phyloP scores from a whole-genome alignment of 2,797 vertebrate genomes.

The Microtus obscurus region DNA sequence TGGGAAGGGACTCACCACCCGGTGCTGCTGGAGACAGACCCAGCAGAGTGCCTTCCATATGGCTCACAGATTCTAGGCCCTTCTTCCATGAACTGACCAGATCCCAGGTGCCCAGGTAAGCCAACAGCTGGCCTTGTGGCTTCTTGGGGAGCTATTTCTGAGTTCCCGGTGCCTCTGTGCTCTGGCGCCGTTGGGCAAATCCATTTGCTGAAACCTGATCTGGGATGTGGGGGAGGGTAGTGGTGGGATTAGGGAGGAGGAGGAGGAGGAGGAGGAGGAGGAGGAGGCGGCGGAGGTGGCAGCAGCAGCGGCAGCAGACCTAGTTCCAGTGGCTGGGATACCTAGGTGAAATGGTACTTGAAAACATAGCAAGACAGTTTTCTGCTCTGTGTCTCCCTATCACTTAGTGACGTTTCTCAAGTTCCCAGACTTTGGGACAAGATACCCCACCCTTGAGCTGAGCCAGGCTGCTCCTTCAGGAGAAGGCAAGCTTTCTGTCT shows the following conservation, averaged over 20 bases:
- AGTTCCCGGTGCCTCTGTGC: neutral
- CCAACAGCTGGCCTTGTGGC: neutral
- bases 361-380: neutral
- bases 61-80: neutral
- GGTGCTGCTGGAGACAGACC: neutral
- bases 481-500: conserved; percentile 14
- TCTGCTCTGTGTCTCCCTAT: neutral
- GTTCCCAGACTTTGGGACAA: neutral
- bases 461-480: neutral
- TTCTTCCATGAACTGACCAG: conserved; percentile 12
- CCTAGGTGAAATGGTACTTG: neutral
- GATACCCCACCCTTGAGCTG: neutral
- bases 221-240: neutral
- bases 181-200: neutral
- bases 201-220: neutral
- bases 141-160: no score
- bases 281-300: neutral
- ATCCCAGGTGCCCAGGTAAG: conserved; percentile 72
- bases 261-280: neutral
- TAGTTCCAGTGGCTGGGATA: neutral
- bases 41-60: neutral
- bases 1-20: neutral
- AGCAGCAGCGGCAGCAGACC: neutral
- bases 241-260: neutral
- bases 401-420: neutral